Evolutionary conservation across 2,113 vertebrate genomes (phyloP).

Genomic region (Ammospiza nelsoni): DNA sequence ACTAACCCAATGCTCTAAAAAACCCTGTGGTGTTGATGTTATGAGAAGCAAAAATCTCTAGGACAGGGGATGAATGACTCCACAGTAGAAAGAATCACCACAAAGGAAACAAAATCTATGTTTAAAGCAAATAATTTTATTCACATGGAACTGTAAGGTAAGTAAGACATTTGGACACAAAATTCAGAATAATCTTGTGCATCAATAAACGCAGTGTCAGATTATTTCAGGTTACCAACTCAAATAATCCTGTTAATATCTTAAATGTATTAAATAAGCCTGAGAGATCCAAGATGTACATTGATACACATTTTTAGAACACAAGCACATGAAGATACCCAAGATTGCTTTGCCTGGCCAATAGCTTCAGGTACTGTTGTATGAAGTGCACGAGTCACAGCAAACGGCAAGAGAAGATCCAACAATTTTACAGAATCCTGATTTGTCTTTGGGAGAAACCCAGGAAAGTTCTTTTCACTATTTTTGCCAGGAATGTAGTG

Average conservation of each 20-base stretch:
- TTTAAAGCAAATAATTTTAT: neutral
- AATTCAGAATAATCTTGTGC: neutral
- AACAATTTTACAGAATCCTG: neutral
- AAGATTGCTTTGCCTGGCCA: neutral
- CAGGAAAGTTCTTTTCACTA: neutral
- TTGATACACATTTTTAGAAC: neutral
- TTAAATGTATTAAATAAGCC: neutral
- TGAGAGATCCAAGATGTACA: neutral
- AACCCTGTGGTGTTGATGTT: neutral
- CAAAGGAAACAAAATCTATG: fast-evolving
- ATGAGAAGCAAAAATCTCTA: neutral
- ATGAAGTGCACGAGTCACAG: neutral
- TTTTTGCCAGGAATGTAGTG: neutral
- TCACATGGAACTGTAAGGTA: neutral
- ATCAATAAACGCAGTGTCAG: neutral
- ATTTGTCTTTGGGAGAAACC: neutral
- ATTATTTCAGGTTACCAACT: neutral
- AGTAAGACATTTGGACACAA: neutral
- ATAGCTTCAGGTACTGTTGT: neutral
- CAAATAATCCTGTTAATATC: neutral
- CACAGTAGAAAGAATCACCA: neutral
- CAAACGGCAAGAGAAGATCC: neutral
- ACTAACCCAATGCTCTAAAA: neutral
- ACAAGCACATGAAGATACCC: neutral
- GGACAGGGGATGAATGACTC: neutral